Evolutionary conservation across 2,113 vertebrate species (phyloP), one percentile per base, ranked within the genome.

Genomic region (Lampris incognitus): DNA sequence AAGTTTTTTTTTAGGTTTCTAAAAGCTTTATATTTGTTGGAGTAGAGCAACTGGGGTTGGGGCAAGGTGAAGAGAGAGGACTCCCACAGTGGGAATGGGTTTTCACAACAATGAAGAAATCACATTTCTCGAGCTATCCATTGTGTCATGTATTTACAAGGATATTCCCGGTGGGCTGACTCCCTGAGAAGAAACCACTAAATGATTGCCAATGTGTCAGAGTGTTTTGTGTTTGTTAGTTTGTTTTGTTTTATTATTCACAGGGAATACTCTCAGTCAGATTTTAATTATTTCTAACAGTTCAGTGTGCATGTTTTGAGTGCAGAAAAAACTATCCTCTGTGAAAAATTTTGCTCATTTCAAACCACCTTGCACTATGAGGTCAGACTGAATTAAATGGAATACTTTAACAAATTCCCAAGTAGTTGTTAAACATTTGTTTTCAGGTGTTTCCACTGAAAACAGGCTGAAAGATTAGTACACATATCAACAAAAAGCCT

Each of bases 51-150:
- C 40, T 44, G 66, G 41, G 13, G 80, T 49, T 44, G 73, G 61
- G 81, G 51, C 64, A 44, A 8, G 40, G 54, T 40, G 57, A 72
- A 83, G 36, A 62, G 66, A 68, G 54, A 78, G 74, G 46, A 74
- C 64, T 81, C 79, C 56, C 78, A 70, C 61, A 39, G 74, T 50
- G 59, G 77, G 60, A 72, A 71, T 65, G 42, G 57, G 1, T 69
- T 87, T 72, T 82, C 72, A 76, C 66, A 84, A 72, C 62, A 67
- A 78, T 40, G 65, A 48, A 82, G 69, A 78, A 75, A 81, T 84
- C 40, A 8, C 54, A 63, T 79, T 81, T 72, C 52, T 58, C 55
- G 64, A 72, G 66, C 76, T 71, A 57, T 38, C 5, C 67, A 59
- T 13, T 39, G 64, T 50, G 69, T 81, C 67, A 73, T 55, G 2